These are phyloP conservation scores for Alloscopus bannaensis DNA, from an alignment of 2,888 invertebrate genomes.

Conservation along the genomic window DNA sequence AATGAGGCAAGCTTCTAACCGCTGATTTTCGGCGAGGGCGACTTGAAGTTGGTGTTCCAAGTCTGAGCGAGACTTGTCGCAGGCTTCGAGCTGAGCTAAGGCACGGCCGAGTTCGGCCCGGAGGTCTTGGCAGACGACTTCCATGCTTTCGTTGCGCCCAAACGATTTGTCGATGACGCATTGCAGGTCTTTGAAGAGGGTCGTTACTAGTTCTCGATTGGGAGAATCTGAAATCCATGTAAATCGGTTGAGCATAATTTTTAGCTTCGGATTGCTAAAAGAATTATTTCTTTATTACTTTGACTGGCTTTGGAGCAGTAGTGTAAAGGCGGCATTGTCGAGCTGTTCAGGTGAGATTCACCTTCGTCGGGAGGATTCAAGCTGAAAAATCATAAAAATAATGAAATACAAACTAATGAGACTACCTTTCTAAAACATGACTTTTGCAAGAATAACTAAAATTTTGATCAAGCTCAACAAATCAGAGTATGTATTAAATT, in stretches of 20 bases:
- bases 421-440: too few relatives aligned
- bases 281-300: too few relatives aligned
- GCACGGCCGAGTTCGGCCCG: slow-evolving; percentile 52
- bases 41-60: slow-evolving; percentile 60
- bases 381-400: too few relatives aligned
- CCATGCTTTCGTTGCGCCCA: slow-evolving; percentile 41
- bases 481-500: too few relatives aligned
- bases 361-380: too few relatives aligned
- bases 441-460: too few relatives aligned
- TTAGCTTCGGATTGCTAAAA: too few relatives aligned
- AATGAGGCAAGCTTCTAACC: slow-evolving; percentile 62
- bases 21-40: slow-evolving; percentile 51
- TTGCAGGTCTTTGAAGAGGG: slow-evolving; percentile 62
- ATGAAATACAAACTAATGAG: too few relatives aligned
- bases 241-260: background rate
- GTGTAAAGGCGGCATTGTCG: too few relatives aligned
- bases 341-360: too few relatives aligned
- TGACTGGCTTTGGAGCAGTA: slow-evolving; percentile 29
- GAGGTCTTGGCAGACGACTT: slow-evolving; percentile 20
- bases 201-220: slow-evolving; percentile 51
- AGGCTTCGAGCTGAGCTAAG: slow-evolving; percentile 52
- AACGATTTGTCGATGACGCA: slow-evolving; percentile 69
- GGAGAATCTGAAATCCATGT: slow-evolving; percentile 28
- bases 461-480: too few relatives aligned
- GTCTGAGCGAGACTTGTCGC: slow-evolving; percentile 56